Percentiles rank a stretch among this genome's conserved stretches.
phyloP scores from a whole-genome alignment of 2,113 vertebrate genomes.

The Prietella phreatophila region DNA sequence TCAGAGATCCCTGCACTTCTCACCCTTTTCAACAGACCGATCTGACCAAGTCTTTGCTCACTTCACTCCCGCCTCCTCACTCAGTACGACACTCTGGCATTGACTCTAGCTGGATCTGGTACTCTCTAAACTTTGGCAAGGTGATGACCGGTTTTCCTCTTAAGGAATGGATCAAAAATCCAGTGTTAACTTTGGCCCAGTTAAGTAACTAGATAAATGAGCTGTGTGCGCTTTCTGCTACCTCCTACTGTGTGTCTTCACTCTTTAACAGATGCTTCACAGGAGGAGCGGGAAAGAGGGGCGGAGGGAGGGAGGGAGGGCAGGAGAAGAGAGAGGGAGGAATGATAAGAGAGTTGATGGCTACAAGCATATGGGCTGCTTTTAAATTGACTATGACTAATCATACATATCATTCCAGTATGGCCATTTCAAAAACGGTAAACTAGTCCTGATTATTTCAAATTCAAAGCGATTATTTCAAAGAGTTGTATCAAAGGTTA shows the following conservation, averaged over 20 bases:
- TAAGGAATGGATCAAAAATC: constrained; percentile 23
- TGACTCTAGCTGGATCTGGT: not conserved
- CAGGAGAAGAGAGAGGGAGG: constrained; percentile 8
- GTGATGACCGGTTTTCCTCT: constrained; percentile 42
- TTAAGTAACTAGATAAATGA: constrained; percentile 64
- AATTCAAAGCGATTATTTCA: constrained; percentile 2
- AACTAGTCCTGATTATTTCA: not conserved
- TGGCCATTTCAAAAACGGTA: not conserved
- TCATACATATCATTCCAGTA: not conserved
- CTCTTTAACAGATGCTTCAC: constrained; percentile 52
- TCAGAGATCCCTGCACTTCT: not conserved
- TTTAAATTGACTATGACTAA: constrained; percentile 25
- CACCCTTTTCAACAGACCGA: constrained; percentile 19
- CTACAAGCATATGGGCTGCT: constrained; percentile 21
- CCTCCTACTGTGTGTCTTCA: constrained; percentile 40
- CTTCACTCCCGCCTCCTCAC: constrained; percentile 9
- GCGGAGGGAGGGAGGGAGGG: constrained; percentile 36
- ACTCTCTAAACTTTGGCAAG: constrained; percentile 59
- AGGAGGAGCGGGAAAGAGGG: constrained; percentile 41
- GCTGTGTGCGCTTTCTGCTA: constrained; percentile 40
- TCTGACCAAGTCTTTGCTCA: constrained; percentile 17
- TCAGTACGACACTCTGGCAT: not conserved
- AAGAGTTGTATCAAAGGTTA: too few relatives aligned
- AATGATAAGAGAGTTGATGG: constrained; percentile 28
- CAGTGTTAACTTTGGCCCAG: constrained; percentile 61